A percentile compares a stretch with the other conserved stretches of the same genome.
Evolutionary conservation across 2,888 invertebrate genomes (phyloP).

Genomic region (Auanema sp.): DNA sequence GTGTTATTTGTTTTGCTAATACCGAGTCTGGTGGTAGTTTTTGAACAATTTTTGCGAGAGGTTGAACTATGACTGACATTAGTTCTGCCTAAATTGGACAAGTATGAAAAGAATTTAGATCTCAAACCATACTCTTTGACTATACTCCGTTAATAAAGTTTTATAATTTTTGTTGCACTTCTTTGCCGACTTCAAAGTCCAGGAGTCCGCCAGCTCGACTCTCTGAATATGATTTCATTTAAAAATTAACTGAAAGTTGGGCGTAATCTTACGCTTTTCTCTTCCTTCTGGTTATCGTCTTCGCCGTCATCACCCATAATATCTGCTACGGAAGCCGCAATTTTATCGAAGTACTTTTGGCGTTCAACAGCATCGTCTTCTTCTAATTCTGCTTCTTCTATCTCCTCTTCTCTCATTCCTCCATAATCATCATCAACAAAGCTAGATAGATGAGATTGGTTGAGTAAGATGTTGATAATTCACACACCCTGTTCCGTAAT

Average conservation of each 20-base stretch:
- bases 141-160: no score
- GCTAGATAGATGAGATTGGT: conserved; percentile 16
- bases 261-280: no score
- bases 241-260: no score
- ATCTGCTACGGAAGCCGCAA: conserved; percentile 19
- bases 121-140: no score
- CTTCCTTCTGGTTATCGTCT: neutral
- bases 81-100: conserved; percentile 16
- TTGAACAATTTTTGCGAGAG: conserved; percentile 31
- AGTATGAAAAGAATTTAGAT: no score
- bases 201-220: no score
- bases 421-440: conserved; percentile 54
- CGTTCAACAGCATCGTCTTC: conserved; percentile 56
- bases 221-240: no score
- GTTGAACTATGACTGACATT: conserved; percentile 36
- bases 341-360: conserved; percentile 52
- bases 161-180: no score
- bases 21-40: conserved; percentile 35
- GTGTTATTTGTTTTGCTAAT: conserved; percentile 30
- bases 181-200: no score
- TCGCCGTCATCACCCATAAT: no score
- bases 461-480: no score
- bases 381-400: conserved; percentile 39
- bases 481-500: conserved; percentile 64
- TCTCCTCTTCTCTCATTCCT: conserved; percentile 51